A percentile compares a stretch with the other conserved stretches of the same genome.
Conservation (phyloP, 2,888 invertebrate species). For the Watsonalla binaria region DNA sequence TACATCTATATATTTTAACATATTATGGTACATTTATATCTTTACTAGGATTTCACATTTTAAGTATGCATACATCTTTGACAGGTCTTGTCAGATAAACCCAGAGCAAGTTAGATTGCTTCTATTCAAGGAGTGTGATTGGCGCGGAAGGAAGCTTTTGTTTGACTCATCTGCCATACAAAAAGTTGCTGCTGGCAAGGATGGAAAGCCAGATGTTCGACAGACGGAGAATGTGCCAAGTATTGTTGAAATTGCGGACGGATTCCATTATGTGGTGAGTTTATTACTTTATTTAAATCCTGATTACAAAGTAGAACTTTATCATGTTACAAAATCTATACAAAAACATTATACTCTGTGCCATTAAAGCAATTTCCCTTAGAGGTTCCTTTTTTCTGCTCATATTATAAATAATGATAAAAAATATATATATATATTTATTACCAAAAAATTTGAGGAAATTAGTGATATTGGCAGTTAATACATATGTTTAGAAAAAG, state of each 20-base stretch:
- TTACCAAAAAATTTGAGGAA: no score
- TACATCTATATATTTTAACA: no score
- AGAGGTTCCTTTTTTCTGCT: neutral
- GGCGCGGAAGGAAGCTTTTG: conserved; percentile 86
- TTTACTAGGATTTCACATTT: no score
- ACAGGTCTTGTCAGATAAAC: conserved; percentile 80
- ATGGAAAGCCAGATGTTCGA: conserved; percentile 53
- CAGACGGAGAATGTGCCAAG: conserved; percentile 48
- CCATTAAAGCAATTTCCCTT: neutral
- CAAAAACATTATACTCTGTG: no score
- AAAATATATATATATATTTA: no score
- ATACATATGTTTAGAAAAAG: no score
- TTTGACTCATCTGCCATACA: conserved; percentile 88
- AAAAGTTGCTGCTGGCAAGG: conserved; percentile 72
- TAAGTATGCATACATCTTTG: conserved; percentile 8
- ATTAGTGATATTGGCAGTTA: no score
- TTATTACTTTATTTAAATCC: conserved; percentile 2
- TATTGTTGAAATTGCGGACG: conserved; percentile 81
- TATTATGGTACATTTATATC: no score
- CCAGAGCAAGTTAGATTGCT: conserved; percentile 88
- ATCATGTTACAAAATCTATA: no score
- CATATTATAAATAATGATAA: no score
- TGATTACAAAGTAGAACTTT: neutral
- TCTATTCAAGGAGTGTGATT: conserved; percentile 91
- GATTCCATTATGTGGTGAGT: conserved; percentile 82